phyloP scores from a whole-genome alignment of 1,140 invertebrate species.

The Euura saliciscinereae region DNA sequence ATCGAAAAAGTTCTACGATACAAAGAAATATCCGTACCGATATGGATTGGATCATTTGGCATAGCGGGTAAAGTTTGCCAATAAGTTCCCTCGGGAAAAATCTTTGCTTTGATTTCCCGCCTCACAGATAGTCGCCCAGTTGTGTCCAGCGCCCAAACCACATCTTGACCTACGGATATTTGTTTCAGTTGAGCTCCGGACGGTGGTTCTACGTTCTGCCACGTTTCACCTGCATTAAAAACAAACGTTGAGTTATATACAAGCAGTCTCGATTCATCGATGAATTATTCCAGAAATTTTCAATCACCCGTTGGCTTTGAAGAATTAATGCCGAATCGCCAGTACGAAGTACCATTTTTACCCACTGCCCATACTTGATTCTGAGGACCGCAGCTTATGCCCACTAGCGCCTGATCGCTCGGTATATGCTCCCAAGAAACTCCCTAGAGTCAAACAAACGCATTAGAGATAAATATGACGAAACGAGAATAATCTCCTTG shows the following conservation, averaged over 20 bases:
- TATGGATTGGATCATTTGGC: conserved; percentile 65
- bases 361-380: conserved; percentile 85
- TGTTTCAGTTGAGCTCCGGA: conserved; percentile 74
- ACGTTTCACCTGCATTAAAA: conserved; percentile 55
- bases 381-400: conserved; percentile 72
- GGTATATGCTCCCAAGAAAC: conserved; percentile 79
- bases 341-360: conserved; percentile 83
- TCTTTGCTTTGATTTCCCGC: conserved; percentile 65
- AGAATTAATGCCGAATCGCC: conserved; percentile 70
- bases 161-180: conserved; percentile 73
- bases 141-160: conserved; percentile 75
- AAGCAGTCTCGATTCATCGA: too few relatives aligned
- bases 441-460: conserved; percentile 61
- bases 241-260: not conserved
- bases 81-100: conserved; percentile 75
- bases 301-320: conserved; percentile 68
- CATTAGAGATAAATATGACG: not conserved
- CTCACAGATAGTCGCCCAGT: conserved; percentile 70
- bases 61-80: conserved; percentile 71
- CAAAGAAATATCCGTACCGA: conserved; percentile 46
- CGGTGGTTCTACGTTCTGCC: conserved; percentile 70
- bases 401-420: conserved; percentile 76
- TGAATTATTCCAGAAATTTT: too few relatives aligned
- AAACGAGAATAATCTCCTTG: conserved; percentile 15
- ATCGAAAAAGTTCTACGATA: not conserved